Evolutionary conservation across 1,140 invertebrate species (phyloP).

Genomic region (Bombus haemorrhoidalis): DNA sequence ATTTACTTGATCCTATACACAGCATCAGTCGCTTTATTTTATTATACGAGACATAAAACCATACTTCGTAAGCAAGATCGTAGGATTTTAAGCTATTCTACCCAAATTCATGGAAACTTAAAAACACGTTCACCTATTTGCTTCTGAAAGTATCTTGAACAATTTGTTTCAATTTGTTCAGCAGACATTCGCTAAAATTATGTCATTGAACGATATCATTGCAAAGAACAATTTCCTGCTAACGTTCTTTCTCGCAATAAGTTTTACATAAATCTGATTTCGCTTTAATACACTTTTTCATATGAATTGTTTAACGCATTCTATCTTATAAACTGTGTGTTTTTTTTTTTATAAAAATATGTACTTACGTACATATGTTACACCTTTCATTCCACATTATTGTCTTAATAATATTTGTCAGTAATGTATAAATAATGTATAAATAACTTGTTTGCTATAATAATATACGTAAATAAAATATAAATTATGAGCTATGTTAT

Average conservation of each 20-base stretch:
- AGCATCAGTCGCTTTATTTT: too few species aligned
- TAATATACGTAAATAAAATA: background rate
- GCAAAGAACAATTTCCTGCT: background rate
- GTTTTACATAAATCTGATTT: too few species aligned
- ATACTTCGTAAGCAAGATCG: background rate
- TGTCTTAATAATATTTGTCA: background rate
- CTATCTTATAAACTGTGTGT: background rate
- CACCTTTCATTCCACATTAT: too few species aligned
- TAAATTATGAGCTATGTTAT: background rate
- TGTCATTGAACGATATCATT: background rate
- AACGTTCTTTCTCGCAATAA: too few species aligned
- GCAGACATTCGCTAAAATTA: background rate
- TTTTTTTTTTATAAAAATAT: too few species aligned
- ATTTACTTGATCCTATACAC: too few species aligned
- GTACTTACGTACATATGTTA: too few species aligned
- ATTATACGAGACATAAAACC: background rate
- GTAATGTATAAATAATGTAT: background rate
- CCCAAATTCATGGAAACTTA: background rate
- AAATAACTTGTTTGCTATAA: too few species aligned
- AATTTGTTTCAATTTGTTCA: background rate
- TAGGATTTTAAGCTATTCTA: background rate
- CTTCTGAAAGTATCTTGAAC: background rate
- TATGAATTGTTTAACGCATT: background rate
- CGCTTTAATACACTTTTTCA: too few species aligned
- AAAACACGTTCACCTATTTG: background rate